Base-by-base conservation (phyloP, 2,888 invertebrate species). In the Pammene fasciana region DNA sequence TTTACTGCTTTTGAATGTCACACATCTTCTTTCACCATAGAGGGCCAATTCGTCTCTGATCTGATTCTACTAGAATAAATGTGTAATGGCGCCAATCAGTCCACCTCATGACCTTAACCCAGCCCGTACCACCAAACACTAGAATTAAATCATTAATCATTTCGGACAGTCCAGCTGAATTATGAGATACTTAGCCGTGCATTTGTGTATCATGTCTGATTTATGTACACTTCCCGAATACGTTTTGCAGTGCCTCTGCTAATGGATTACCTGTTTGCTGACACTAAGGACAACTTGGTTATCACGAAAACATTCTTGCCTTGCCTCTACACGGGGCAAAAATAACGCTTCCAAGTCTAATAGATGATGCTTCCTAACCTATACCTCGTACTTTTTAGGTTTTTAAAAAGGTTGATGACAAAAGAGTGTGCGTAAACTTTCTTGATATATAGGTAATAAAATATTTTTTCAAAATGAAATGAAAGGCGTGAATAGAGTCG, bases 161-260 rank as follows among this genome's bases (percentile, higher is more conserved):
- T 61, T 67, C 41, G 45, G 7, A 55, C 54, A 45, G 45, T 26
- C 13, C 14, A 38, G 16, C 46, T 41, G 14, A 67, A 45, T 61
- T 67, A 67, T 38, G 41, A 62, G 43, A 56, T 11, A 56, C 62
- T 46, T 62, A 48, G 13, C 16, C 62, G 48, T 26, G 43, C 46
- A 56, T 57, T 59, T 43, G 52, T 45, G 60, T 57, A 57, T 57
- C 57, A 45, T 8, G 41, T 56, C 16, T 48, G 48, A 66, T 65
- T 65, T 65, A 65, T 48, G 57, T 36, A 13, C 48, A 68, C 62
- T 68, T 68, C 68, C 68, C 55, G 61, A 62, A 55, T 54, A 52
- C 45, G 45, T 26, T 5, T 7, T 13, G n/a, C 18, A 18, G 34
- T 26, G 43, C 9, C 38, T 57, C 18, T 57, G 18, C 45, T 45